Base-by-base conservation (phyloP, 2,797 vertebrate genomes). In the Chrosomus eos region DNA sequence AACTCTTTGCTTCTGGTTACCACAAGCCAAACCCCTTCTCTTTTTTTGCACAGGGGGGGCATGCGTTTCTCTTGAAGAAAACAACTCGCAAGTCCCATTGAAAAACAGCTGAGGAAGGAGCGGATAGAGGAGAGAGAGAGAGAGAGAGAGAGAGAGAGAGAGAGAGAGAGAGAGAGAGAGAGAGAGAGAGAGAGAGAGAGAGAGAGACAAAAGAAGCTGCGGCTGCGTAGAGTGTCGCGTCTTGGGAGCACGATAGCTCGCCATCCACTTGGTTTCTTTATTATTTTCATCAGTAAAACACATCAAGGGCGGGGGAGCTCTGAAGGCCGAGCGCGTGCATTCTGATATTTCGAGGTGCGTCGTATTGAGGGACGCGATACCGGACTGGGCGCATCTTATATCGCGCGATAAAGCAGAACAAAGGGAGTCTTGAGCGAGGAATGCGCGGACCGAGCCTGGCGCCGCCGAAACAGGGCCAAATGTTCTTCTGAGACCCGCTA, bases 161-260 rank as follows among this genome's bases (percentile, higher is more conserved):
- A 58, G 55, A 58, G 23, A 23, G 23, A 58, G 55, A 89, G 88
- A 88, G 91, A 68, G 90, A 93, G 92, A 94, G 91, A 86, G 91
- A 68, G 68, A 40, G 43, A 85, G 90, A 64, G 55, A 28, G 58
- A 62, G 45, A 85, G 89, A 73, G 60, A 31, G 60, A 31, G 60
- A 64, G 28, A 10, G 4, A 64, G 16, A 96, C 94, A 96, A 95
- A 94, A 95, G 95, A 95, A 92, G 92, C 92, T 93, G 94, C 93
- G 94, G 93, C 92, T 93, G 92, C 90, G 89, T 91, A 93, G 80
- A 93, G 87, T 88, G 93, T 92, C 92, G 91, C 90, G 93, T 94
- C 92, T 93, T 89, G 62, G 92, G 91, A 92, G 91, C 92, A 60
- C 64, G 68, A 84, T 55, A 81, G 91, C 94, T 92, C 92, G 92